Evolutionary conservation across 92 coral and sea anemone species (phyloP), one percentile per base, ranked within the genome.

Genomic region (Epizoanthus fatuus): DNA sequence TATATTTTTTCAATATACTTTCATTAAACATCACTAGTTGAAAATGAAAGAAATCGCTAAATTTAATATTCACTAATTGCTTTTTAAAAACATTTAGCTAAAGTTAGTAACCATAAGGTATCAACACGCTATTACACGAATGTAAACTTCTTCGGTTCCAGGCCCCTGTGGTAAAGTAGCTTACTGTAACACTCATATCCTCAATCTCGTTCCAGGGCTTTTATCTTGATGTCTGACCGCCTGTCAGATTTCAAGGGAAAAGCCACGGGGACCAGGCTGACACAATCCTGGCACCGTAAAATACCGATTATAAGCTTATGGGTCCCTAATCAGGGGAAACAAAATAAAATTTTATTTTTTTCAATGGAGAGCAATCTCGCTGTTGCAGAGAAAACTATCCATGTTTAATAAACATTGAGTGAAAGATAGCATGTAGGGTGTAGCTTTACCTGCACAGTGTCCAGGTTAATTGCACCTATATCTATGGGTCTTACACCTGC

Each of bases 361-460:
- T 29, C 35, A 29, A 29, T 29, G 35, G 35, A 29, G 35, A 29
- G 35, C 35, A 29, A 29, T 47, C 13, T 70, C 0, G 2, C 9
- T 32, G 19, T 32, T 19, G n/a, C 44, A 19, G 10, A 70, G 47
- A 32, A 16, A 16, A 45, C 11, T 16, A 73, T 44, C 29, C 2
- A 17, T 44, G 20, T 62, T 51, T 6, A 19, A 63, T 58, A 63
- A 19, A 11, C 11, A 49, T 49, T 0, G 13, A 49, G 35, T 29
- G 0, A 29, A 29, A 29, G 35, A 29, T 29, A 29, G 35, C 35
- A 58, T 16, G 20, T 58, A 58, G 25, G 69, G 38, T 13, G 69
- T 38, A 10, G 11, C 12, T 42, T 7, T 77, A 94, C 98, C 98
- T 94, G 98, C 19, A 94, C 67, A 19, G 91, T 85, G 22, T 92